phyloP scores from a whole-genome alignment of 2,113 vertebrate species.

The Malurus melanocephalus region DNA sequence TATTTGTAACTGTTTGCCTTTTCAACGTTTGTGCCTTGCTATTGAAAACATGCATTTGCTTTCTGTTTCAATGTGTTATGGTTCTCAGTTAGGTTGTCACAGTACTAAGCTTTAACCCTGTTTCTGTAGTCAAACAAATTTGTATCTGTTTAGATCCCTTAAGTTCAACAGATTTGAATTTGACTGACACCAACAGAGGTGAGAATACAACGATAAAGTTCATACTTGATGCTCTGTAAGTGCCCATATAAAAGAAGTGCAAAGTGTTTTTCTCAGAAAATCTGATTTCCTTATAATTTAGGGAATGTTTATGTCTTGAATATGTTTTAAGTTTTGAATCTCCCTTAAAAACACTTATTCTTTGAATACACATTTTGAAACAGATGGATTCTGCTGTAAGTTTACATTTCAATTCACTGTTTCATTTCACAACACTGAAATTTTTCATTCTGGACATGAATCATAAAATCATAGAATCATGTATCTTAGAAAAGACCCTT shows the following conservation, averaged over 20 bases:
- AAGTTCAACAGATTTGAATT: neutral
- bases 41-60: neutral
- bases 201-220: neutral
- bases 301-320: neutral
- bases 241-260: neutral
- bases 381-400: neutral
- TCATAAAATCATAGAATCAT: neutral
- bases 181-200: neutral
- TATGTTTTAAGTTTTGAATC: neutral
- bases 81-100: neutral
- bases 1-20: neutral
- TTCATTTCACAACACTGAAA: slow-evolving; percentile 3
- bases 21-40: neutral
- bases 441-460: neutral
- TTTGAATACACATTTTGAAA: neutral
- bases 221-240: neutral
- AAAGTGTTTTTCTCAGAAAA: neutral
- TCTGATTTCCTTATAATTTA: neutral
- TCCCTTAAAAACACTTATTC: neutral
- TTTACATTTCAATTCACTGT: slow-evolving; percentile 15
- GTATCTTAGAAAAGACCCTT: neutral
- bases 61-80: neutral
- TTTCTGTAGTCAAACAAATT: neutral
- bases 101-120: neutral
- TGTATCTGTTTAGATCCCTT: neutral